Evolutionary conservation across 1,140 invertebrate genomes (phyloP), one percentile per base, ranked within the genome.

Genomic region (Drosophila repleta): DNA sequence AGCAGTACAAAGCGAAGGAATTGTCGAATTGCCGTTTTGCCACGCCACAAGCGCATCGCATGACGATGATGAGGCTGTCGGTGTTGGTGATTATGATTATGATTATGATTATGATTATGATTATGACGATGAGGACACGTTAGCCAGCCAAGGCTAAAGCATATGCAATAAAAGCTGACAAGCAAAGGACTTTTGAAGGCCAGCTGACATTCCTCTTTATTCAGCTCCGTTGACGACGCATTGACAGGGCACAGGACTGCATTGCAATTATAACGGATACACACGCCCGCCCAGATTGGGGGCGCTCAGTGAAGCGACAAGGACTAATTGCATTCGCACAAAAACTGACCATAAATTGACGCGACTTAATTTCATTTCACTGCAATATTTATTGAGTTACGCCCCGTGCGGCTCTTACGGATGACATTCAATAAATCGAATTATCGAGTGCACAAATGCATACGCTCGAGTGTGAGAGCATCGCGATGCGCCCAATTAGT

Each of bases 111-210:
- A 43, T 60, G 70, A 17, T 41, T 1, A 41, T 5, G 39, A 41
- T 41, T 41, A 17, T 41, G 39, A 41, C 48, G 65, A 62, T 24
- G 24, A 43, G n/a, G 21, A 53, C 56, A 61, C 46, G 62, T 35
- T 43, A 48, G 26, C 29, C 49, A 37, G 11, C 26, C 15, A 57
- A 51, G 51, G 35, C 24, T 58, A 39, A 57, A 20, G 62, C 61
- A 70, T 78, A 75, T 66, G 60, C 32, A 60, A 78, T 70, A 75
- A 63, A 64, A 83, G 79, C 55, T 75, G 79, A 83, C 65, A 83
- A 69, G 68, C 69, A 69, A 65, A 45, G 75, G 79, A 75, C 67
- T 78, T 65, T 51, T 48, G 26, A 39, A 45, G 48, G 17, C 53
- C 45, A 46, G 46, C 55, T 46, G 62, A 35, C 45, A 53, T 41